Conservation (phyloP, 2,888 invertebrate genomes). For the Dorcus hopei region DNA sequence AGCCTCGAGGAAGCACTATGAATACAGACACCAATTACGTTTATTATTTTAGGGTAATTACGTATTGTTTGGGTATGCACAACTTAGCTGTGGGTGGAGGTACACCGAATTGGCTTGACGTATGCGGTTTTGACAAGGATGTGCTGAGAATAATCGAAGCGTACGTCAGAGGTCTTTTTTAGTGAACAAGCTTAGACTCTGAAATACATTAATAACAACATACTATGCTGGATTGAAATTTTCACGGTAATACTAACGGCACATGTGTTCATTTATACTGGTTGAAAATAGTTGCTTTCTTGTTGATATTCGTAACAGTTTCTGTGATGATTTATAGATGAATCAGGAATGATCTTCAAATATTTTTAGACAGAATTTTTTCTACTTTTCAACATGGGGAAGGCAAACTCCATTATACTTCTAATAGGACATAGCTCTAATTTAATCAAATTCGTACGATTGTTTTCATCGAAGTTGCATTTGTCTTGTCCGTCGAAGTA, state of each 20-base stretch:
- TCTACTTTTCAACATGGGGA: too few relatives aligned
- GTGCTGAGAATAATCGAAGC: constrained; percentile 63
- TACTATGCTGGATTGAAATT: neutral
- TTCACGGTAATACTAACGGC: neutral
- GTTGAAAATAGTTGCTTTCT: neutral
- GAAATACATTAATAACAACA: neutral
- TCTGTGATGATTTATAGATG: neutral
- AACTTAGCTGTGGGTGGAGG: constrained; percentile 52
- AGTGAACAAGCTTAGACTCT: constrained; percentile 1
- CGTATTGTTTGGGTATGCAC: constrained; percentile 57
- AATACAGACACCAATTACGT: neutral
- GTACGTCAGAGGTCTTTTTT: constrained; percentile 57
- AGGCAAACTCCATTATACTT: too few relatives aligned
- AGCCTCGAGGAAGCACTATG: too few relatives aligned
- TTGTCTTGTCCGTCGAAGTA: too few relatives aligned
- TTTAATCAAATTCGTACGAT: too few relatives aligned
- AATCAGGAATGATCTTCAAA: too few relatives aligned
- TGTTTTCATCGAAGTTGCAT: too few relatives aligned
- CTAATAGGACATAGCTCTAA: too few relatives aligned
- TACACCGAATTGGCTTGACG: constrained; percentile 51
- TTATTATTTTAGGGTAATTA: constrained; percentile 53
- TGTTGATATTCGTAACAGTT: neutral
- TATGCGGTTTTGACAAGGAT: constrained; percentile 62
- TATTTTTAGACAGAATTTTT: too few relatives aligned
- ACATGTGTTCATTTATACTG: constrained; percentile 10